Percentiles rank a stretch among this genome's conserved stretches.
phyloP scores from a whole-genome alignment of 2,888 invertebrate species.

The Ommatoiulus sabulosus region DNA sequence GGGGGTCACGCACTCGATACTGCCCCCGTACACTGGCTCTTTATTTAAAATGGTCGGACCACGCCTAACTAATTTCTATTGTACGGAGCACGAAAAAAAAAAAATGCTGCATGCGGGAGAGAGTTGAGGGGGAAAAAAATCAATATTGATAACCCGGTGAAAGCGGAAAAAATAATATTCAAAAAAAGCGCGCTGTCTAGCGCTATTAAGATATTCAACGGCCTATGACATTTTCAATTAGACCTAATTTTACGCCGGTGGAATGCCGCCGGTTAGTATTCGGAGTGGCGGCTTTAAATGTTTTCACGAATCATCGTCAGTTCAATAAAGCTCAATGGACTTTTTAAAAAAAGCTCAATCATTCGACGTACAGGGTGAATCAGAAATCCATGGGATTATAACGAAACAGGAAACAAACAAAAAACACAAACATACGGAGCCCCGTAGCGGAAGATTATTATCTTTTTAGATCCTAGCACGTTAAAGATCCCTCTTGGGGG shows the following conservation, averaged over 20 bases:
- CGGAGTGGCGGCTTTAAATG: not conserved
- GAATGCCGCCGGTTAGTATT: not conserved
- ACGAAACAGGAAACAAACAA: too few relatives aligned
- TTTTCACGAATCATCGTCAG: too few relatives aligned
- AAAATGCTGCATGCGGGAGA: not conserved
- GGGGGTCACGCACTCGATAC: not conserved
- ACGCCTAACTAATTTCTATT: constrained; percentile 28
- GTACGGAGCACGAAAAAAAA: not conserved
- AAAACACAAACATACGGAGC: too few relatives aligned
- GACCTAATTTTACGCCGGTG: not conserved
- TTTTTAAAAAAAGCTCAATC: too few relatives aligned
- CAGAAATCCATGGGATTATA: too few relatives aligned
- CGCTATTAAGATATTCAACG: not conserved
- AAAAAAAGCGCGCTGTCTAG: not conserved
- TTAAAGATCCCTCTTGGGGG: too few relatives aligned
- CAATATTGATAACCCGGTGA: not conserved
- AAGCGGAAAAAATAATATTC: not conserved
- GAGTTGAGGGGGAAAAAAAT: not conserved
- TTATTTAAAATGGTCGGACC: not conserved
- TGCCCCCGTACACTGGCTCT: not conserved
- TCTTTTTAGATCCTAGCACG: too few relatives aligned
- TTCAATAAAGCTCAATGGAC: too few relatives aligned
- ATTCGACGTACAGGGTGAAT: too few relatives aligned
- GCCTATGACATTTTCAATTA: not conserved
- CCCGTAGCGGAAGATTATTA: too few relatives aligned